A percentile compares a stretch with the other conserved stretches of the same genome.
These are phyloP conservation scores for Glossophaga mutica DNA, from an alignment of 2,797 vertebrate species.

Conservation along the genomic window DNA sequence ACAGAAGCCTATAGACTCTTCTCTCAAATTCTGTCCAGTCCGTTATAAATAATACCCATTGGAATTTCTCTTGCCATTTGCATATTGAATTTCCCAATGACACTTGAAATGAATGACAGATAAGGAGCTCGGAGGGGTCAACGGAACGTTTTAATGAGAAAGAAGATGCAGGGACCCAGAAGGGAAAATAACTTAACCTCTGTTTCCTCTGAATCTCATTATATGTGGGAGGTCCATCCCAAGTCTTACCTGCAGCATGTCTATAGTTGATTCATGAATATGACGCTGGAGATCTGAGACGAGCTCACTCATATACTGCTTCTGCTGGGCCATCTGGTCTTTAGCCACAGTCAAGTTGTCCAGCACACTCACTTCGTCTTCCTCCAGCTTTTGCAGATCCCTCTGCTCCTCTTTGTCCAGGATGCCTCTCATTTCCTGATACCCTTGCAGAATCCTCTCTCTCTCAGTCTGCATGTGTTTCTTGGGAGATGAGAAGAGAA, in stretches of 20 bases:
- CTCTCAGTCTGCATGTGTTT: background rate
- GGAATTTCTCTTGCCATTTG: background rate
- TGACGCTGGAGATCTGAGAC: background rate
- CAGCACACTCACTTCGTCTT: background rate
- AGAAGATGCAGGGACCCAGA: background rate
- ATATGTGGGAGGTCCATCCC: background rate
- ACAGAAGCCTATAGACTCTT: background rate
- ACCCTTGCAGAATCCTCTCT: slow-evolving; percentile 22
- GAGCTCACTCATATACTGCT: background rate
- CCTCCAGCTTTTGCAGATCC: background rate
- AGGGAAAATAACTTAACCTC: background rate
- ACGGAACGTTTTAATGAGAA: background rate
- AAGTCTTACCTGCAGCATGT: background rate
- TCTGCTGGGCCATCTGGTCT: background rate
- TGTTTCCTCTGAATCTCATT: background rate
- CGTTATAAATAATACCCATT: background rate
- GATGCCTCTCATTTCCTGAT: background rate
- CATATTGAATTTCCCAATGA: background rate
- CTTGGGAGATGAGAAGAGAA: background rate
- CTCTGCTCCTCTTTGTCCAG: background rate
- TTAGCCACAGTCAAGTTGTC: background rate
- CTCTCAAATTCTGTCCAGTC: background rate
- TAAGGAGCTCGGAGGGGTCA: background rate
- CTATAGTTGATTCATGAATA: background rate
- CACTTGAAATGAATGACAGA: background rate